Base-by-base conservation (phyloP, 2,797 vertebrate species). In the Mormyrops boulengeri region DNA sequence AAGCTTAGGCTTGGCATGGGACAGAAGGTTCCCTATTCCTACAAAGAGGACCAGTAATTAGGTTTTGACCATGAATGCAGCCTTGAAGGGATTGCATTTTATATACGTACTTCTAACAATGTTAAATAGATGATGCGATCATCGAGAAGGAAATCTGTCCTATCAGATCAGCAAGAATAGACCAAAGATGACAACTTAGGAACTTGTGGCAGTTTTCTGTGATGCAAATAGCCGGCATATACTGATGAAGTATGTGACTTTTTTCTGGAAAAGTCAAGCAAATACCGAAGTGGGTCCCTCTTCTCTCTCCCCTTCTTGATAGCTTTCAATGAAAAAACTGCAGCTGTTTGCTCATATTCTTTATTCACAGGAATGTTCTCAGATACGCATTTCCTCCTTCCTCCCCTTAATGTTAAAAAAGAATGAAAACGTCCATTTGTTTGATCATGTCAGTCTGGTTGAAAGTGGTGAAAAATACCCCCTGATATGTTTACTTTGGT, bases 21-120 rank as follows among this genome's bases (percentile, higher is more conserved):
- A 12, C 91, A 95, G 89, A 90, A 93, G 0, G 93, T 95, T 0
- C 94, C 94, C 44, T 96, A 95, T 0, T 80, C 94, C 41, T 95
- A 93, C 91, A 89, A 93, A 57, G 90, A 44, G 34, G 94, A 1
- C 0, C 90, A 94, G 0, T 95, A 95, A 95, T 55, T 95, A 88
- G 94, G 94, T n/a, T 96, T 93, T 47, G 94, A 96, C 91, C 92
- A 95, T 8, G 17, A 90, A 82, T 92, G 92, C 91, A 95, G 93
- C 92, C 95, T 93, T n/a, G 47, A 66, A n/a, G 77, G 94, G 89
- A 96, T 95, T 94, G 94, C 95, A 92, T 14, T 26, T 69, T 14
- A 47, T 30, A 86, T 55, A 86, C 34, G 1, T 34, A 86, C 34
- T 52, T 86, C 22, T 53, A 47, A 85, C 2, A 9, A 17, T 11